These are phyloP conservation scores for Capitulum mitella DNA, from an alignment of 2,888 invertebrate species.

Conservation along the genomic window DNA sequence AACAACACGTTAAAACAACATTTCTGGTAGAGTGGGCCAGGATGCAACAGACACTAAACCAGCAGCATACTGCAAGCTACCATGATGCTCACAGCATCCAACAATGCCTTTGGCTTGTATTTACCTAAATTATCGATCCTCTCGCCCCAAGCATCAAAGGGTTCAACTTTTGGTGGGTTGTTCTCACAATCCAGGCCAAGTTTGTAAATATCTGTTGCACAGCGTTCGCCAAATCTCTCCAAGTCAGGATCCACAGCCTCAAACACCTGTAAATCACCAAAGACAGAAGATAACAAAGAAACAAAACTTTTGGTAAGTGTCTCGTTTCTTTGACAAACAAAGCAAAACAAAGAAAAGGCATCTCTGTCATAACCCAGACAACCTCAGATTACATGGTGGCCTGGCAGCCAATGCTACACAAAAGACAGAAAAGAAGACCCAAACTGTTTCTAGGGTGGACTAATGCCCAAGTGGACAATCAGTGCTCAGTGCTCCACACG, in stretches of 20 bases:
- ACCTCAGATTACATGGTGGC: background rate
- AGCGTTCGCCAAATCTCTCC: slow-evolving; percentile 47
- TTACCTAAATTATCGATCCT: slow-evolving; percentile 46
- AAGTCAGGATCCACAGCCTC: slow-evolving; percentile 45
- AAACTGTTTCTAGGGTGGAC: background rate
- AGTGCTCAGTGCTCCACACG: background rate
- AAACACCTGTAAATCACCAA: slow-evolving; percentile 38
- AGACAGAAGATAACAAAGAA: no score
- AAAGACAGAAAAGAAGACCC: background rate
- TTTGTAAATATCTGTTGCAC: slow-evolving; percentile 46
- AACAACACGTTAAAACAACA: no score
- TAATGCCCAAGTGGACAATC: background rate
- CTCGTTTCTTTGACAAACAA: no score
- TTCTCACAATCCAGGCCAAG: slow-evolving; percentile 47
- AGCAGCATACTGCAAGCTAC: no score
- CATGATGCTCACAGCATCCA: no score
- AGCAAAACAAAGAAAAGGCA: background rate
- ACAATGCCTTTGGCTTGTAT: background rate
- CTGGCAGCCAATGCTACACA: background rate
- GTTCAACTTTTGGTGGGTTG: slow-evolving; percentile 46
- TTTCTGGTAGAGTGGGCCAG: no score
- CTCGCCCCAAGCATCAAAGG: slow-evolving; percentile 51
- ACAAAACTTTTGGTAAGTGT: no score
- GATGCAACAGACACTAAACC: no score
- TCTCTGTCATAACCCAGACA: background rate